These are phyloP conservation scores for Boleophthalmus pectinirostris DNA, from an alignment of 2,113 vertebrate species.

Conservation along the genomic window DNA sequence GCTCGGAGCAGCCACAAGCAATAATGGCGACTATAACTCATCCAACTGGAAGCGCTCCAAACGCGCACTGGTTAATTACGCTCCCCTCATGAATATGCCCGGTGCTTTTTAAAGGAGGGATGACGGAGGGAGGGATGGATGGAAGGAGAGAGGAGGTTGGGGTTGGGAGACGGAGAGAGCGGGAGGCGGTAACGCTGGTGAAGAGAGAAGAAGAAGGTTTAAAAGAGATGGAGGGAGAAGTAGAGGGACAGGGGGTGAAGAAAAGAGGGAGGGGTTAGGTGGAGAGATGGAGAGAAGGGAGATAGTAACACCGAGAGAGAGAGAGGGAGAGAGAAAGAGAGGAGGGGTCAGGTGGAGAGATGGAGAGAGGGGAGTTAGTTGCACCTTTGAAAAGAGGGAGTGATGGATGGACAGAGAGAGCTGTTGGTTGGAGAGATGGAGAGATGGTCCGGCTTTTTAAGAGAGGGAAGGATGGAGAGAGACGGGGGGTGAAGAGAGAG, in stretches of 20 bases:
- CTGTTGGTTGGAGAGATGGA: too few relatives aligned
- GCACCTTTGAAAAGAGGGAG: too few relatives aligned
- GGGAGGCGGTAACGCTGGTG: not conserved
- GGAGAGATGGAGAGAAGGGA: too few relatives aligned
- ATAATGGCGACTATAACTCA: conserved; percentile 79
- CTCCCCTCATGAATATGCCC: conserved; percentile 76
- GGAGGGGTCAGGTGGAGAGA: too few relatives aligned
- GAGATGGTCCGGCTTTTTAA: too few relatives aligned
- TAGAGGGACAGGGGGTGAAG: not conserved
- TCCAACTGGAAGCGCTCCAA: conserved; percentile 75
- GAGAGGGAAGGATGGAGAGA: conserved; percentile 7
- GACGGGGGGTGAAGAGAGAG: not conserved
- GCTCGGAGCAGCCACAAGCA: conserved; percentile 76
- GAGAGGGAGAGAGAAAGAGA: too few relatives aligned
- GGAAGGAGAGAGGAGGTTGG: conserved; percentile 9
- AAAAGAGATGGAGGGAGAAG: too few relatives aligned
- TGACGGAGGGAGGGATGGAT: not conserved
- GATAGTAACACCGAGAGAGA: too few relatives aligned
- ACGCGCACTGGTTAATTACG: conserved; percentile 72
- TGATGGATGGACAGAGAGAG: too few relatives aligned
- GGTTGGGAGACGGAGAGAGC: conserved; percentile 11
- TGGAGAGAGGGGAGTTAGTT: too few relatives aligned
- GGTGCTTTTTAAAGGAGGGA: conserved; percentile 55
- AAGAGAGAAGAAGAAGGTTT: too few relatives aligned
- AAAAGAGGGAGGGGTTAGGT: too few relatives aligned